Evolutionary conservation across 2,888 invertebrate species (phyloP), one percentile per base, ranked within the genome.

Genomic region (Rhamphomyia laevipes): DNA sequence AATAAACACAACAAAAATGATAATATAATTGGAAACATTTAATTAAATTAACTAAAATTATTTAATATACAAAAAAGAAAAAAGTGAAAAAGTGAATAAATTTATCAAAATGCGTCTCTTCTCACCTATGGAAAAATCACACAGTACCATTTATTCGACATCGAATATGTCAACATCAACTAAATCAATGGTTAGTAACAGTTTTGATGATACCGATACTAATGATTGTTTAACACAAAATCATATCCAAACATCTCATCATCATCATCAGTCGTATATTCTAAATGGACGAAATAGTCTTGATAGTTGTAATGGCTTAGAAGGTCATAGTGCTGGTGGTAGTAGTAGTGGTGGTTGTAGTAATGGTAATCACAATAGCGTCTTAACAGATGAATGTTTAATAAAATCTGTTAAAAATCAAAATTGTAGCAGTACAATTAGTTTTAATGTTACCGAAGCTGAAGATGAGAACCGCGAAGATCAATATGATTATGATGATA

Each of bases 91-190:
- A 21, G 21, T 21, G 21, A 21, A 4, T 21, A 21, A 46, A 44
- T 13, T 5, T 21, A 33, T 31, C 21, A 57, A 56, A 51, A 59
- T 59, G 58, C 56, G 51, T 41, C 47, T 59, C 17, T 53, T 56
- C 18, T 55, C 57, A 42, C 54, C 56, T 23, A 46, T 55, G 40
- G 58, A 57, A 46, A 59, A 58, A 47, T 55, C 57, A 9, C 53
- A 55, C 48, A 53, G 50, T 53, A 55, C 56, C 21, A 47, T 53
- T 27, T 58, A 55, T 49, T 54, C 55, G 30, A 51, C 51, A 16
- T 51, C 51, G n/a, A 52, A 52, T 35, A 50, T 52, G 48, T 52
- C 52, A 30, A 45, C 51, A 38, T 56, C 56, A n/a, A 53, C 54
- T 11, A 54, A 51, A 46, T 54, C 56, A 17, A 53, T 55, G 31